Conservation (phyloP, 2,113 vertebrate species). For the Uria lomvia region DNA sequence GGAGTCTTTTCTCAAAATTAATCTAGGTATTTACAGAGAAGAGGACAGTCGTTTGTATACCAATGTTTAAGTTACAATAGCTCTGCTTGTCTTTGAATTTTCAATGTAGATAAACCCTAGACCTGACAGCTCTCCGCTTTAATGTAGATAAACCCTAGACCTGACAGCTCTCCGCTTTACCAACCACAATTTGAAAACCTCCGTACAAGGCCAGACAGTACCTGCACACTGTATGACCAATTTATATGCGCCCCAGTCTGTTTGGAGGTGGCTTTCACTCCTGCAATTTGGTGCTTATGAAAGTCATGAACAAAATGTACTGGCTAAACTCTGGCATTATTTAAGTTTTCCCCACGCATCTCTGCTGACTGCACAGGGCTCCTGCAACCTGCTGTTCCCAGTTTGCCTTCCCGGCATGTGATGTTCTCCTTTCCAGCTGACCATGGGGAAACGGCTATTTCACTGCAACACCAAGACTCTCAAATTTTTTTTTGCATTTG, state of each 20-base stretch:
- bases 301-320: background rate
- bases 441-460: background rate
- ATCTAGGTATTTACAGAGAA: background rate
- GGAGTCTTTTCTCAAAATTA: background rate
- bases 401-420: background rate
- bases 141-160: background rate
- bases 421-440: background rate
- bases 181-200: background rate
- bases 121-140: background rate
- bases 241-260: background rate
- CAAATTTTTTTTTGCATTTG: background rate
- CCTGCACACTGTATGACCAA: background rate
- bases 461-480: background rate
- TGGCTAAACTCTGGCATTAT: background rate
- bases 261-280: background rate
- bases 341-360: background rate
- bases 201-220: background rate
- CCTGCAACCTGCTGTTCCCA: background rate
- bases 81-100: background rate
- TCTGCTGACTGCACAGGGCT: background rate
- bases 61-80: background rate
- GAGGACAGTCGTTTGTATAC: background rate
- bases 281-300: background rate
- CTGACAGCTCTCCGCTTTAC: background rate
- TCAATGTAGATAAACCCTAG: background rate